phyloP scores from a whole-genome alignment of 35 echinoderm and acorn worm genomes.

The Holothuria glaberrima region DNA sequence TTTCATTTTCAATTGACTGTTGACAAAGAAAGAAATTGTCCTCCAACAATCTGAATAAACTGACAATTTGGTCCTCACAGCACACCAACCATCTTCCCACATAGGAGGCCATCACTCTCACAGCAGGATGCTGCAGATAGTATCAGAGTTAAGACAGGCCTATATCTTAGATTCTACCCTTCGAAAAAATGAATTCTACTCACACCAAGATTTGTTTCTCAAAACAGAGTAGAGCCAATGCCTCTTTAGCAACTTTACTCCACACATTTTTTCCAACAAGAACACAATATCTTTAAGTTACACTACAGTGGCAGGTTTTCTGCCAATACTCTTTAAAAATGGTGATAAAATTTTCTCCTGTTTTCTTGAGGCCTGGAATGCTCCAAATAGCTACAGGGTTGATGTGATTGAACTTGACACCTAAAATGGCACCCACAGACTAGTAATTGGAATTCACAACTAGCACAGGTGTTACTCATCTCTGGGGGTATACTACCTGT shows the following conservation, averaged over 20 bases:
- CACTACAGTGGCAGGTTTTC: no score
- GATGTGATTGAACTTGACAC: neutral
- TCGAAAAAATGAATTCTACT: no score
- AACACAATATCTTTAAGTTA: no score
- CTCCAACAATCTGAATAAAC: neutral
- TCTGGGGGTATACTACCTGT: neutral
- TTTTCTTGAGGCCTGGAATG: neutral
- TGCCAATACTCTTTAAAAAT: no score
- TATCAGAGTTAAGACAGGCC: no score
- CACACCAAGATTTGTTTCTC: no score
- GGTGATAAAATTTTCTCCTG: no score
- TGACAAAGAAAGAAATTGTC: constrained; percentile 29
- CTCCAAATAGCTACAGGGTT: constrained; percentile 6
- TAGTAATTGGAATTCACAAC: constrained; percentile 25
- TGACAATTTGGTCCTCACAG: neutral
- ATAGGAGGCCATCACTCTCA: constrained; percentile 14
- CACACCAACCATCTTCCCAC: neutral
- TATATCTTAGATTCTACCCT: no score
- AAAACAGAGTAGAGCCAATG: no score
- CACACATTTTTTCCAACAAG: no score
- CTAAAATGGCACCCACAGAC: constrained; percentile 15
- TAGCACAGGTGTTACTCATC: constrained; percentile 7
- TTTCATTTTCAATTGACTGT: constrained; percentile 5
- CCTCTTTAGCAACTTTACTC: no score
- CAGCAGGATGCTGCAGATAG: neutral